Base-by-base conservation (phyloP, 2,888 invertebrate genomes). In the Microdon myrmicae region DNA sequence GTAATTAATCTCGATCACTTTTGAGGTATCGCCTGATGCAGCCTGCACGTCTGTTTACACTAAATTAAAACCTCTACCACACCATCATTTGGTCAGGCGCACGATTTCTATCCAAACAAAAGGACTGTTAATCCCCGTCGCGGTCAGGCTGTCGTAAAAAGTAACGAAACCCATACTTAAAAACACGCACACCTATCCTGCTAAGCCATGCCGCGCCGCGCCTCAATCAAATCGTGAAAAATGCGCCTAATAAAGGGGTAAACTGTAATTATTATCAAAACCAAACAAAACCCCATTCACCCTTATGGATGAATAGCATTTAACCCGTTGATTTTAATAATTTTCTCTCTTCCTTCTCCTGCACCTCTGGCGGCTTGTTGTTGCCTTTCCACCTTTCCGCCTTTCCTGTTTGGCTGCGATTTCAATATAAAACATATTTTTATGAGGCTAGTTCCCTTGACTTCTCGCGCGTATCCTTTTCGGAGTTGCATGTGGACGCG, bases 191-290 rank as follows among this genome's bases (percentile, higher is more conserved):
- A 19, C 19, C 25, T 23, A 17, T 26, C 9, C 25, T 25, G 8
- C 6, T 10, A 14, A n/a, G n/a, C 43, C 26, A 19, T 32, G 41
- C 47, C 22, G 8, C 22, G 37, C 58, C 64, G 64, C 64, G 53
- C 64, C 64, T 64, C 51, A 64, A 64, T 64, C 58, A 64, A 58
- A 53, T 53, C 51, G 47, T 64, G 64, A 64, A 64, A 64, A 64
- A 64, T 64, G 53, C 53, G 35, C 58, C 58, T 64, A 64, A 64
- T 64, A 58, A 64, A 64, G 58, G 64, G 64, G 64, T 64, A 64
- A 64, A 64, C 64, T 64, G 64, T 64, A 64, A 64, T 64, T 64
- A 64, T 64, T 43, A 47, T 38, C 58, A 64, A 58, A 64, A 64
- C 49, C 64, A 64, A 64, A 64, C 64, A 64, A 64, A 64, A n/a